These are phyloP conservation scores for Pogonocherus hispidulus DNA, from an alignment of 2,888 invertebrate genomes.

Conservation along the genomic window DNA sequence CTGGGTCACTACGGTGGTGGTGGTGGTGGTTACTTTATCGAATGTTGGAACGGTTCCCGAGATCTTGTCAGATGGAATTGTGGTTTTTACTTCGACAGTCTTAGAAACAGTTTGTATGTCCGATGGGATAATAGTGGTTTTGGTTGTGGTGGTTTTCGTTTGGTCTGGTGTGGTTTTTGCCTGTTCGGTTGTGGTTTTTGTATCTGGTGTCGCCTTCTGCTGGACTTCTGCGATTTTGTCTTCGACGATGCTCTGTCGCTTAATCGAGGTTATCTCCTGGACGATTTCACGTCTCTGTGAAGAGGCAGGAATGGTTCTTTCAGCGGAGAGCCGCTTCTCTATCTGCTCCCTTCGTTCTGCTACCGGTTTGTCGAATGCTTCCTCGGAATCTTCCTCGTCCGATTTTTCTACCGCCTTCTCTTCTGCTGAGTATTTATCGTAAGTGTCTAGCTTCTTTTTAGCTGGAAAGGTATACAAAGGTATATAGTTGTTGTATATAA, in stretches of 20 bases:
- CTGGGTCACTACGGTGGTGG: slow-evolving; percentile 46
- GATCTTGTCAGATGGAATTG: slow-evolving; percentile 52
- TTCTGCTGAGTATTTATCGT: slow-evolving; percentile 85
- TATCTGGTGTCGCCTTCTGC: slow-evolving; percentile 67
- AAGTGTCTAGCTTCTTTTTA: slow-evolving; percentile 36
- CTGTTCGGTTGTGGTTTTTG: slow-evolving; percentile 60
- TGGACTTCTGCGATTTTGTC: slow-evolving; percentile 73
- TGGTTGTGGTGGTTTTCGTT: slow-evolving; percentile 58
- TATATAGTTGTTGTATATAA: no score
- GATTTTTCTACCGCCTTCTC: slow-evolving; percentile 77
- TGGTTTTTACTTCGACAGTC: slow-evolving; percentile 56
- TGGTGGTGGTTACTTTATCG: slow-evolving; percentile 35
- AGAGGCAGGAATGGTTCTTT: slow-evolving; percentile 79
- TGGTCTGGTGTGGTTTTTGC: slow-evolving; percentile 55
- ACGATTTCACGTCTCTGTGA: slow-evolving; percentile 81
- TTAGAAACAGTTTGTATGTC: slow-evolving; percentile 43
- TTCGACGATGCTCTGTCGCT: slow-evolving; percentile 74
- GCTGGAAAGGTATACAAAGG: no score
- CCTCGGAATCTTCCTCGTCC: slow-evolving; percentile 76
- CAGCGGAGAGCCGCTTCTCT: slow-evolving; percentile 79
- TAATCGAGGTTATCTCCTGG: slow-evolving; percentile 73
- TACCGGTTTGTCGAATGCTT: slow-evolving; percentile 78
- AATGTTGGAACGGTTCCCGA: slow-evolving; percentile 50
- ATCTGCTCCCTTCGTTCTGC: slow-evolving; percentile 84
- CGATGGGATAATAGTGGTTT: slow-evolving; percentile 40